Base-by-base conservation (phyloP, 1,140 invertebrate genomes). In the Spodoptera litura region DNA sequence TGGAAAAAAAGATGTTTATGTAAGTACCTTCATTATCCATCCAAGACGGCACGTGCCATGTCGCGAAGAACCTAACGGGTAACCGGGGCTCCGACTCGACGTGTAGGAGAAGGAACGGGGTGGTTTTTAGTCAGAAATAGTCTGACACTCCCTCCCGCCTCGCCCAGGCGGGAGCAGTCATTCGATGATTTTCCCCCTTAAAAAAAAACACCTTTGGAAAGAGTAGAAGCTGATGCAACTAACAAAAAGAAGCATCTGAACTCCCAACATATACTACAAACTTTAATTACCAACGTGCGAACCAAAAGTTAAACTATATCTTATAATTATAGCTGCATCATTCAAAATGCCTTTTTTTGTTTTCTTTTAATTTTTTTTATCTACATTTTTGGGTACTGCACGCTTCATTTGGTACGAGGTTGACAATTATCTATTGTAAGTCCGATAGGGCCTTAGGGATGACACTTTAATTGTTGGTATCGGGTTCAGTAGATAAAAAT, bases 351-450 rank as follows among this genome's bases (percentile, higher is more conserved):
- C 15, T 35, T 12, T 35, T 53, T 53, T 75, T 59, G n/a, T 68
- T 49, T 64, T n/a, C 53, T 68, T 58, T 51, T 68, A 51, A 20
- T 55, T 75, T 79, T 74, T 74, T 74, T 74, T 20, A 31, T 62
- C 53, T 49, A 58, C 64, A 79, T 79, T 74, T 68, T 79, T 79
- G 78, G 71, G n/a, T 49, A 31, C 25, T 49, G 55, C 51, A 74
- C 78, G 78, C 61, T 74, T 44, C 78, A 44, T 35, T 79, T 75
- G n/a, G 52, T 61, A 73, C 31, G 12, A 13, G 68, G 58, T 27
- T 70, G 64, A 70, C 64, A 78, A 78, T 71, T 49, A 66, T 51
- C 66, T 51, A 64, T 70, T 78, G 44, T 61, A 27, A 49, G 61
- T 52, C 15, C 4, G 59, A 49, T 53, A 52, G 15, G 20, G 44